Evolutionary conservation across 2,797 vertebrate species (phyloP), one percentile per base, ranked within the genome.

Genomic region (Rhinatrema bivittatum): DNA sequence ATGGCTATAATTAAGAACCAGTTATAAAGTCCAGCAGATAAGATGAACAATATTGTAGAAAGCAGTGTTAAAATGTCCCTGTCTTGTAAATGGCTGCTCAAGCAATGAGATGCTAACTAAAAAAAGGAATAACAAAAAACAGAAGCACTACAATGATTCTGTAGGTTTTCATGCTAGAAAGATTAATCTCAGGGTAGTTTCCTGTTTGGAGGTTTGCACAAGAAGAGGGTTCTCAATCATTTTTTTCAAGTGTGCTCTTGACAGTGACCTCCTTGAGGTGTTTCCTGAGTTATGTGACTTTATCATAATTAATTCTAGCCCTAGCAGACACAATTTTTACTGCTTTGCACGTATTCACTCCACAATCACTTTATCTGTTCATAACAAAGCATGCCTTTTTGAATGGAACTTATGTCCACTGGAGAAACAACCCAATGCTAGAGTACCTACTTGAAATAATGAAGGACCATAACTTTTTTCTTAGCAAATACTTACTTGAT

Each of bases 31-130:
- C 39, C 53, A 68, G 12, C 44, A 51, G 40, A 38, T 60, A 38
- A 61, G 37, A 59, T 39, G 29, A 35, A 72, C 75, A 62, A 37
- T 40, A n/a, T n/a, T n/a, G n/a, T n/a, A 53, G 67, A 68, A 63
- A 61, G 53, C 9, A 23, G 28, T 54, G 25, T 29, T 24, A 63
- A 69, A 44, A 53, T 25, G 10, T 37, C 69, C 47, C 51, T 32
- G 14, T 53, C 41, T 60, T 47, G 34, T 44, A 59, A 43, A 50
- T 58, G 30, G 10, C 18, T 21, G 32, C 27, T 47, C 20, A 35
- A 54, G 29, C 30, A 32, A 60, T 12, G 10, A 42, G 37, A 54
- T 35, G 10, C 4, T 50, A 26, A 50, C 35, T 58, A 58, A 34
- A n/a, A n/a, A n/a, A n/a, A n/a, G n/a, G n/a, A n/a, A n/a, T n/a